A percentile compares a stretch with the other conserved stretches of the same genome.
phyloP scores from a whole-genome alignment of 2,797 vertebrate genomes.

The Botia kubotai region DNA sequence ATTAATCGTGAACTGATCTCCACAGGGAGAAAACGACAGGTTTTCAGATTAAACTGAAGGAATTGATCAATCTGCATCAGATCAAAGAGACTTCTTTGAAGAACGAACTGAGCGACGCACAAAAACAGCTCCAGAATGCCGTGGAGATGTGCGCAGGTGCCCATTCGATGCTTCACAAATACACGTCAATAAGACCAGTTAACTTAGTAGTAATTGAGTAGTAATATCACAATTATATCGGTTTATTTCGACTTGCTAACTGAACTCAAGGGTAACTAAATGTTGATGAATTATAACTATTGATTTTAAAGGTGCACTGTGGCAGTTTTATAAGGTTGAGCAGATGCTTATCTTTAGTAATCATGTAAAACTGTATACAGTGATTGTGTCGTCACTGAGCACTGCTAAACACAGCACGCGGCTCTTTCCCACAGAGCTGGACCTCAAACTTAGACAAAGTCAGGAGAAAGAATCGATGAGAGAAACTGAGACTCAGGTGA shows the following conservation, averaged over 20 bases:
- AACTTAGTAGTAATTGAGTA: not conserved
- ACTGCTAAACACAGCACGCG: not conserved
- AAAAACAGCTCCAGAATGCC: constrained; percentile 66
- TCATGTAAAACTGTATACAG: no score
- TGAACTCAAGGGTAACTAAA: no score
- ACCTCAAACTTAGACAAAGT: constrained; percentile 66
- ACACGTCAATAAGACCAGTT: not conserved
- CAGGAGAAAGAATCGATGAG: constrained; percentile 62
- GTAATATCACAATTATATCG: not conserved
- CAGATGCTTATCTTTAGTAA: not conserved
- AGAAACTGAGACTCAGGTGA: constrained; percentile 63
- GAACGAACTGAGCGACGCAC: constrained; percentile 64
- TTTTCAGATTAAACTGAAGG: constrained; percentile 66
- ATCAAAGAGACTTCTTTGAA: constrained; percentile 63
- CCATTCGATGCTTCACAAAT: not conserved
- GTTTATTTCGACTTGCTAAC: not conserved
- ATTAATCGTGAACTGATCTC: constrained; percentile 40
- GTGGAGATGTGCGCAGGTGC: constrained; percentile 63
- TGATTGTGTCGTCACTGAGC: no score
- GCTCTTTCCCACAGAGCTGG: constrained; percentile 67
- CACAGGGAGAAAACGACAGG: constrained; percentile 67
- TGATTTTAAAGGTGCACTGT: no score
- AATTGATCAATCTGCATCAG: constrained; percentile 68
- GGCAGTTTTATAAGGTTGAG: no score
- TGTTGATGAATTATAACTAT: no score